Evolutionary conservation across 1,140 invertebrate genomes (phyloP), one percentile per base, ranked within the genome.

Genomic region (Neuroterus valhalla): DNA sequence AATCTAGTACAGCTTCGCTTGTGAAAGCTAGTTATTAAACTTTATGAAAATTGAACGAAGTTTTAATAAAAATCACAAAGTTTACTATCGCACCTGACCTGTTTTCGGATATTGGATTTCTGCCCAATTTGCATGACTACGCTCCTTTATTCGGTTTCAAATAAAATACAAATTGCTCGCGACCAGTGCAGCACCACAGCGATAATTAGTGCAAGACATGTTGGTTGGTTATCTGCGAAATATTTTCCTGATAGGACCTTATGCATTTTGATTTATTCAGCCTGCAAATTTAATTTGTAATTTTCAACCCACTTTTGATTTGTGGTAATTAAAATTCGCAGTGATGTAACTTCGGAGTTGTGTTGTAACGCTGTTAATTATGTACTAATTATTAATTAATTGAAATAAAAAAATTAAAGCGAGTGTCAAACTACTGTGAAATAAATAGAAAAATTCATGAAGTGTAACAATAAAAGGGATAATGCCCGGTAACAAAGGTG

Each of bases 151-250:
- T 62, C 15, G 11, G 12, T 38, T 62, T 26, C 14, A 26, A 62
- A 62, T 62, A 62, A 62, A 62, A 62, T 62, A 62, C 23, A 62
- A 62, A 62, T 62, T 62, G 55, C 55, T 26, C 55, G 55, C 26
- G 26, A 38, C 55, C 55, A 62, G 31, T 38, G 31, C 31, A 38
- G 31, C 31, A 38, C 31, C 31, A 38, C 31, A 8, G n/a, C 55
- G 26, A 38, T 62, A 62, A 62, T 62, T 62, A 62, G 23, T 62
- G 23, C 15, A 55, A 55, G 52, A 55, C 52, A 62, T 15, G 31
- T 62, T 31, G 55, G 12, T 6, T 62, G 31, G 15, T 38, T 8
- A 8, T 38, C 31, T 38, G 31, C 23, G 26, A 31, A n/a, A 62
- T 55, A 55, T 55, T 55, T 19, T 21, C 15, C 21, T 10, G 8